These are phyloP conservation scores for Drosophila lini DNA, from an alignment of 1,140 invertebrate species.

Conservation along the genomic window DNA sequence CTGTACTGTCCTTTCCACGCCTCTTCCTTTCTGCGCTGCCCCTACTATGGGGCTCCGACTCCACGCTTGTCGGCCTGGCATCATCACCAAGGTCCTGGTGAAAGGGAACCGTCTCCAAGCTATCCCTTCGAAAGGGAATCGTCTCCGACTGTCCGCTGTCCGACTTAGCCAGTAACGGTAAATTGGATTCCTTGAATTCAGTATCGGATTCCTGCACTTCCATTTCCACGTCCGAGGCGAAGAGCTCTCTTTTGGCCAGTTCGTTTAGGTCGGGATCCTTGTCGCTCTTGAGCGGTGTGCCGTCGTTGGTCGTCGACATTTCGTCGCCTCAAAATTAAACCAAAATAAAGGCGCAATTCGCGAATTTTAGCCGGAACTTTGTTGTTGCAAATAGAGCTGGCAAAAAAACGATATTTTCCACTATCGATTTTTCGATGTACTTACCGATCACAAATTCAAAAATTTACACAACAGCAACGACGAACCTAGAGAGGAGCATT, in stretches of 20 bases:
- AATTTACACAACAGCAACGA: too few species aligned
- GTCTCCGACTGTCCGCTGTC: not conserved
- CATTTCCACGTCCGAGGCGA: constrained; percentile 4
- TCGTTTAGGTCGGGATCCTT: not conserved
- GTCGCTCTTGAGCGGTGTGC: not conserved
- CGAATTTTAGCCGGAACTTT: not conserved
- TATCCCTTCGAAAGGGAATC: not conserved
- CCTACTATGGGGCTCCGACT: not conserved
- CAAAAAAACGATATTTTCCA: too few species aligned
- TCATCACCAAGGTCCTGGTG: not conserved
- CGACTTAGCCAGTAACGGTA: not conserved
- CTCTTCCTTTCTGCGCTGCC: not conserved
- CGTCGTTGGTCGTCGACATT: constrained; percentile 11
- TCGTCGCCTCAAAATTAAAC: not conserved
- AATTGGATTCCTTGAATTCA: not conserved
- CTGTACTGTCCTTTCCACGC: not conserved
- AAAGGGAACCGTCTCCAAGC: not conserved
- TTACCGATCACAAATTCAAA: too few species aligned
- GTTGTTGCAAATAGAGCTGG: not conserved
- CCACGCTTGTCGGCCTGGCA: not conserved
- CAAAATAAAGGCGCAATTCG: constrained; percentile 3
- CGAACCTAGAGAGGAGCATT: too few species aligned
- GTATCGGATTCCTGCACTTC: not conserved
- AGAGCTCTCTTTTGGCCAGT: not conserved
- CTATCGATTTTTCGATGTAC: too few species aligned